Base-by-base conservation (phyloP, 2,113 vertebrate species). In the Clinocottus analis region DNA sequence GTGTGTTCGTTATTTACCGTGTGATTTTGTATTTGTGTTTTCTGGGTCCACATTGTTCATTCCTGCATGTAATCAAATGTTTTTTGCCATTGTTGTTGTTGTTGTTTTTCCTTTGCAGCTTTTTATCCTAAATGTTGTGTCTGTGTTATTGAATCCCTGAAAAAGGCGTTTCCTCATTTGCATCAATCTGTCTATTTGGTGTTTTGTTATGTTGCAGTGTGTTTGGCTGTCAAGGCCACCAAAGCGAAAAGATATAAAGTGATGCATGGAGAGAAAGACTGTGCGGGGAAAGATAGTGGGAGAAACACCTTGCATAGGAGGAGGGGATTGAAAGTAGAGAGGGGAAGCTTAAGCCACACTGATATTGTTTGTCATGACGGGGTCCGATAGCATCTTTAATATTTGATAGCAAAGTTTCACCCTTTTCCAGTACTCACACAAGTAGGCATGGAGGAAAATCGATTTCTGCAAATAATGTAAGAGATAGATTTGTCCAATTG, bases 311-410 rank as follows among this genome's bases (percentile, higher is more conserved):
- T 16, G 29, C 7, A 62, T 19, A n/a, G 25, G 43, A 27, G 43
- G 62, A 61, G n/a, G 21, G 25, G 29, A 72, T 21, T 45, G 33
- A 73, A 60, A 47, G 41, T 37, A 10, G 41, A 49, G 21, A 11
- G 10, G 27, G 62, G 49, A 25, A 58, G 62, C 75, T 68, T 70
- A 82, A 79, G 77, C 55, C 55, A 51, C 64, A 65, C 60, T 35
- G 78, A 75, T 69, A 73, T 64, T 75, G 67, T 80, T 77, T 69
- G 79, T 80, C 82, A 77, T 72, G 64, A 51, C 43, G 23, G 37
- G 33, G 29, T 33, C 75, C 51, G 86, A 93, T 90, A 87, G 75
- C 67, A 89, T 88, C 84, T 90, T 90, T 88, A 89, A 93, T 91
- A 91, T 90, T 87, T 92, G 51, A 92, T 85, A 71, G 76, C 58